phyloP scores from a whole-genome alignment of 2,888 invertebrate genomes.

The Lottia gigantea region DNA sequence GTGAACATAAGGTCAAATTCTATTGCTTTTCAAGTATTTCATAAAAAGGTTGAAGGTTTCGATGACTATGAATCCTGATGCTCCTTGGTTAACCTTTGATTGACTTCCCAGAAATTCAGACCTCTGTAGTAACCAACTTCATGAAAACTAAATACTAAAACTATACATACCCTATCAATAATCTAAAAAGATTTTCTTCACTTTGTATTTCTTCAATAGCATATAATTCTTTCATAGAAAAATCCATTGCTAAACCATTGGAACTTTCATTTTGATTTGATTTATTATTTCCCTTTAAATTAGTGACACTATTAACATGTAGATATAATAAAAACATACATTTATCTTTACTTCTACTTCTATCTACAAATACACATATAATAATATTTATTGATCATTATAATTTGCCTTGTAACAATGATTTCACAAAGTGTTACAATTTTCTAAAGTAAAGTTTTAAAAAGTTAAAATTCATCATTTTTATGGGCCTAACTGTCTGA shows the following conservation, averaged over 20 bases:
- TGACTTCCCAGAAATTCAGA: no score
- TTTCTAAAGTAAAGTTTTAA: no score
- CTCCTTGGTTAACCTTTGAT: no score
- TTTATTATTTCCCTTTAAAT: slow-evolving; percentile 71
- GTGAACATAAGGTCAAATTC: no score
- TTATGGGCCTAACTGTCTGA: no score
- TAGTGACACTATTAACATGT: slow-evolving; percentile 82
- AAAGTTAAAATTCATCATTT: no score
- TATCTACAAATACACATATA: slow-evolving; percentile 42
- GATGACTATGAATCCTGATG: no score
- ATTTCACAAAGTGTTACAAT: no score
- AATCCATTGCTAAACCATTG: slow-evolving; percentile 72
- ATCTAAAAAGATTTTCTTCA: slow-evolving; percentile 80
- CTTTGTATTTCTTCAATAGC: slow-evolving; percentile 79
- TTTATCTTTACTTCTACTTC: slow-evolving; percentile 66
- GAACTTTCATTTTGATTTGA: slow-evolving; percentile 44
- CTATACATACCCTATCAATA: slow-evolving; percentile 76
- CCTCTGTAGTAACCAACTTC: not conserved
- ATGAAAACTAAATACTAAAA: not conserved
- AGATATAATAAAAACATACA: slow-evolving; percentile 76
- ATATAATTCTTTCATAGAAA: slow-evolving; percentile 80
- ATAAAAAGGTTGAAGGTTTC: no score
- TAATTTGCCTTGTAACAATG: not conserved
- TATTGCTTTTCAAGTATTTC: no score
- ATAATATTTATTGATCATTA: not conserved